phyloP scores from a whole-genome alignment of 1,140 invertebrate genomes.

The Listronotus bonariensis region DNA sequence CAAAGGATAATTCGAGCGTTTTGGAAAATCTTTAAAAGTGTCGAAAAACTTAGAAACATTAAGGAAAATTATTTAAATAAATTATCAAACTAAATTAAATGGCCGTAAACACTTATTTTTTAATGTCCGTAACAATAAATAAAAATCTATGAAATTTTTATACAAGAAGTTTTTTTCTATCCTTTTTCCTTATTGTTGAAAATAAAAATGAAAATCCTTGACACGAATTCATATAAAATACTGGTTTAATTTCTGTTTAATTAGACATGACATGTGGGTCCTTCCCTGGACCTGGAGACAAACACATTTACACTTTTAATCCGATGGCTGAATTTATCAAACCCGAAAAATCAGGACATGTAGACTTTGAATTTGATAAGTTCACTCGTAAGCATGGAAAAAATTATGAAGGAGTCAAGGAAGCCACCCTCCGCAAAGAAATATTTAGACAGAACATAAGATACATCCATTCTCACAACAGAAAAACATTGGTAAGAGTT shows the following conservation, averaged over 20 bases:
- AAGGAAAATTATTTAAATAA: too few relatives aligned
- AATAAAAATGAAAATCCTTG: too few relatives aligned
- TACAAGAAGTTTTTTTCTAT: too few relatives aligned
- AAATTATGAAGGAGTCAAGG: slow-evolving; percentile 66
- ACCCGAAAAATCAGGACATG: slow-evolving; percentile 69
- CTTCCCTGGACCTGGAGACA: slow-evolving; percentile 86
- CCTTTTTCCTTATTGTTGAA: too few relatives aligned
- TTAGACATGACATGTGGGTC: slow-evolving; percentile 73
- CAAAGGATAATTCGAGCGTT: too few relatives aligned
- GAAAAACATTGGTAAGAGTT: slow-evolving; percentile 46
- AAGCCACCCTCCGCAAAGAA: slow-evolving; percentile 74
- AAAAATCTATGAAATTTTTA: too few relatives aligned
- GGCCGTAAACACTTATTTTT: too few relatives aligned
- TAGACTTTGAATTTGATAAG: slow-evolving; percentile 75
- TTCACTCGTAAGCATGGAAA: slow-evolving; percentile 79
- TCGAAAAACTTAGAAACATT: too few relatives aligned
- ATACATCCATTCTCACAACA: slow-evolving; percentile 57
- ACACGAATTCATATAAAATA: too few relatives aligned
- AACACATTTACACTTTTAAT: slow-evolving; percentile 82
- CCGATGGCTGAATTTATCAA: slow-evolving; percentile 92
- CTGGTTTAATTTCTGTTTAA: slow-evolving; percentile 28
- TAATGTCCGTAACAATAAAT: too few relatives aligned
- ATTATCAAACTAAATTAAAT: too few relatives aligned
- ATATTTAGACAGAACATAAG: slow-evolving; percentile 88
- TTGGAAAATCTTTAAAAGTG: too few relatives aligned